phyloP scores from a whole-genome alignment of 2,113 vertebrate species.

The Saguinus midas region DNA sequence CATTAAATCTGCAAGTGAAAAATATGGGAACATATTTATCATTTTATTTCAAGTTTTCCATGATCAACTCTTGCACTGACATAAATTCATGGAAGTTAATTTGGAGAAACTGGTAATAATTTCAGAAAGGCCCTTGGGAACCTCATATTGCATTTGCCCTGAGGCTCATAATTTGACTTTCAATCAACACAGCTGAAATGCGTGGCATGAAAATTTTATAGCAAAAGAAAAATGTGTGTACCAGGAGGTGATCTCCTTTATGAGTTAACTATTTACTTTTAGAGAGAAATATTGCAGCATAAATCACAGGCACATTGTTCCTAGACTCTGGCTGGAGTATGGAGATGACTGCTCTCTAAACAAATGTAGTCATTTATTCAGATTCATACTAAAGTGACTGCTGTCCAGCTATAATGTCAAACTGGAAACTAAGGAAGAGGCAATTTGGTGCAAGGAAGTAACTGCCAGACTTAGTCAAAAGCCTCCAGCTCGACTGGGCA shows the following conservation, averaged over 20 bases:
- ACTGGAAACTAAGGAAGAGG: neutral
- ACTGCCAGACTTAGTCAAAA: neutral
- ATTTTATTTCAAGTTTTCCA: slow-evolving; percentile 23
- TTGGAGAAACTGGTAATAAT: slow-evolving; percentile 40
- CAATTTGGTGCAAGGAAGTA: neutral
- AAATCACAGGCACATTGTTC: neutral
- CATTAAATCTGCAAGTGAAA: slow-evolving; percentile 31
- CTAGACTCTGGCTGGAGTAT: neutral
- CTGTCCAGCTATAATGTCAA: neutral
- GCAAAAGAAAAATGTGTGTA: slow-evolving; percentile 33
- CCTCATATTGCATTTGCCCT: slow-evolving; percentile 51
- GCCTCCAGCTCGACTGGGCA: neutral
- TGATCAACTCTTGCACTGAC: slow-evolving; percentile 1
- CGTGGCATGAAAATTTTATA: slow-evolving; percentile 63
- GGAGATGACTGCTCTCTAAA: neutral
- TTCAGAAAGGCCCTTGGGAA: slow-evolving; percentile 44
- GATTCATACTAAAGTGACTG: neutral
- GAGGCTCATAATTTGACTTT: slow-evolving; percentile 61
- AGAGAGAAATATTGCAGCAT: neutral
- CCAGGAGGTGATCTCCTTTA: slow-evolving; percentile 44
- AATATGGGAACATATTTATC: slow-evolving; percentile 9
- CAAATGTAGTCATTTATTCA: neutral
- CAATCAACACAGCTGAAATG: slow-evolving; percentile 58
- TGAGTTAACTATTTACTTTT: slow-evolving; percentile 36
- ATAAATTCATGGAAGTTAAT: slow-evolving; percentile 37